Percentiles rank a stretch among this genome's conserved stretches.
These are phyloP conservation scores for Orthosia cruda DNA, from an alignment of 2,888 invertebrate species.

Conservation along the genomic window DNA sequence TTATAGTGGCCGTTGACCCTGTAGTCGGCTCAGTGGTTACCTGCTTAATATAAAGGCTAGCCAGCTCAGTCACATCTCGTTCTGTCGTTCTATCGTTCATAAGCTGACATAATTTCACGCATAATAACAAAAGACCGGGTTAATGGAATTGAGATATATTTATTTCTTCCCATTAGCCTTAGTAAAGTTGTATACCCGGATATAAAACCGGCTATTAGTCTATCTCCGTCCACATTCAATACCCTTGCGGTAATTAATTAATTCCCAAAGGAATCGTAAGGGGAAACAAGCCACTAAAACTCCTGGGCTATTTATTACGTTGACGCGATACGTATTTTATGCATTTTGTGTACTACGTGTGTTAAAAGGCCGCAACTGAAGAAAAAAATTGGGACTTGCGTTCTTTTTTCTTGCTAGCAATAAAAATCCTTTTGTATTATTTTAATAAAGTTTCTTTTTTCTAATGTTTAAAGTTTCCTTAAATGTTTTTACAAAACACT, in stretches of 20 bases:
- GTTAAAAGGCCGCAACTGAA: neutral
- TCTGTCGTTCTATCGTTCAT: neutral
- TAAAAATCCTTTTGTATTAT: no score
- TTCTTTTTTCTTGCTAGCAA: no score
- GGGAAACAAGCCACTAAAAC: constrained; percentile 25
- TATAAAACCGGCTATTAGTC: constrained; percentile 23
- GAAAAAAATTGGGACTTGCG: no score
- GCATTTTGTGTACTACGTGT: constrained; percentile 19
- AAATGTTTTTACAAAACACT: no score
- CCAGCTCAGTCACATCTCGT: neutral
- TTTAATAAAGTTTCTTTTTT: no score
- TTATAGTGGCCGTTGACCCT: no score
- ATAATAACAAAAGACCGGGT: neutral
- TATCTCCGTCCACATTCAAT: constrained; percentile 8
- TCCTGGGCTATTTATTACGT: constrained; percentile 21
- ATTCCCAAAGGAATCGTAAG: constrained; percentile 10
- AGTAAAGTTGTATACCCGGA: neutral
- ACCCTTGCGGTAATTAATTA: constrained; percentile 22
- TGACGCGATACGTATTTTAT: constrained; percentile 32
- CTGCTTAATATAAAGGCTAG: no score
- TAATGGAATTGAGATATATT: neutral
- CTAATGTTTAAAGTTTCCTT: no score
- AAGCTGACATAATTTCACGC: neutral
- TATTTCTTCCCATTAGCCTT: neutral
- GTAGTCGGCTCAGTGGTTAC: no score